These are phyloP conservation scores for Acheta domesticus DNA, from an alignment of 2,888 invertebrate genomes.

Conservation along the genomic window DNA sequence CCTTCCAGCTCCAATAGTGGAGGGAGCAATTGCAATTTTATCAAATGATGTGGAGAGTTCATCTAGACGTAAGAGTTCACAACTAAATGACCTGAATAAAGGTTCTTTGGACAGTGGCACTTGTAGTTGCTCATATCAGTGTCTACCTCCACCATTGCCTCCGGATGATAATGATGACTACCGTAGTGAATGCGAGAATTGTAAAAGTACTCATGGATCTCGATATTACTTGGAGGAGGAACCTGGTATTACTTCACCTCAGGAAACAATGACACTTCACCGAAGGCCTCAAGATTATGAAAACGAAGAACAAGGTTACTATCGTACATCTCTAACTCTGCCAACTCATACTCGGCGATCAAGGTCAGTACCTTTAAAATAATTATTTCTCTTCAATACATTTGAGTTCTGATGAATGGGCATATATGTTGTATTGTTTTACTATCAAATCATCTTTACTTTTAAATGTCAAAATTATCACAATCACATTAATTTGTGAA, in stretches of 20 bases:
- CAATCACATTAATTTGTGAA: no score
- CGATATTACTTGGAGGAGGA: constrained; percentile 61
- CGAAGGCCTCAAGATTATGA: constrained; percentile 55
- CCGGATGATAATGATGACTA: constrained; percentile 66
- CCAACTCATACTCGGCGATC: constrained; percentile 60
- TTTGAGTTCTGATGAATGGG: background rate
- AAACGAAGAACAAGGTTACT: constrained; percentile 52
- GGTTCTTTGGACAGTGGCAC: constrained; percentile 34
- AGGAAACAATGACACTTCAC: constrained; percentile 68
- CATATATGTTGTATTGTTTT: background rate
- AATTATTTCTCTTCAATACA: background rate
- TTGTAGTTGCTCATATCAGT: constrained; percentile 35
- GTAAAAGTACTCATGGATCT: constrained; percentile 71
- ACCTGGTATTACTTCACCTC: constrained; percentile 55
- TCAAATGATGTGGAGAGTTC: background rate
- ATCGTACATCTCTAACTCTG: constrained; percentile 61
- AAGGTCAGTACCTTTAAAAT: constrained; percentile 45
- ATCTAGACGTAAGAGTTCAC: background rate
- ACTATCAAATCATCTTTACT: background rate
- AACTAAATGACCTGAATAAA: constrained; percentile 43
- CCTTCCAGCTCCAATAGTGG: background rate
- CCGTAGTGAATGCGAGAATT: constrained; percentile 80
- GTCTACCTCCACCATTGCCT: constrained; percentile 40
- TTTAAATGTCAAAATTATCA: no score
- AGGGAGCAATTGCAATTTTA: background rate